Evolutionary conservation across 2,888 invertebrate species (phyloP), one percentile per base, ranked within the genome.

Genomic region (Sicus ferrugineus): DNA sequence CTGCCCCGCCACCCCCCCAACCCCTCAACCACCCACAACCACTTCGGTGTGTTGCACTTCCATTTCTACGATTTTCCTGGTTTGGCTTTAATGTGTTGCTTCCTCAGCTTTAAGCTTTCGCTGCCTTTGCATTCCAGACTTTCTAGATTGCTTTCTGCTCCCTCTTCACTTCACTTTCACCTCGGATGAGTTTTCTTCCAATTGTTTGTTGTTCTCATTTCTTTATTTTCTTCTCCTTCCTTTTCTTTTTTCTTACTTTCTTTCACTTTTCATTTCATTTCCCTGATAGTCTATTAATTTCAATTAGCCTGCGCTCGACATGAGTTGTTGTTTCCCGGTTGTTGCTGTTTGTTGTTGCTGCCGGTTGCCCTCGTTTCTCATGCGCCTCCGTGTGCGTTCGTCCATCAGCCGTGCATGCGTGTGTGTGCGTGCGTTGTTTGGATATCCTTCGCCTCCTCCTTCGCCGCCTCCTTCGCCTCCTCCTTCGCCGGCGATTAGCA

Each of bases 401-500:
- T 14, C 23, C 11, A 14, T 2, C 6, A 34, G 9, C 34, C 7
- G 7, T 34, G 7, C 34, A 1, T 34, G 34, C 34, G 9, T 7
- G 6, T 34, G 34, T 34, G n/a, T n/a, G n/a, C n/a, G n/a, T n/a
- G n/a, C n/a, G n/a, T n/a, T n/a, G n/a, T n/a, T n/a, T n/a, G n/a
- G n/a, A n/a, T n/a, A 34, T 14, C 34, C 34, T 34, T 14, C 34
- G 7, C 34, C 14, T 34, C 34, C 1, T 30, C n/a, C n/a, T 50
- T 28, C 42, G 4, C 52, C 14, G 46, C 26, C 30, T 4, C 19
- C 28, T 34, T 48, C 7, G n/a, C 14, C 9, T 31, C 19, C 11
- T 26, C 5, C 0, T 42, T 21, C 23, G 46, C 34, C 34, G 81
- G 82, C 79, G 82, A 81, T 82, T 82, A 82, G 79, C 77, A 75